A percentile compares a stretch with the other conserved stretches of the same genome.
Conservation (phyloP, 2,113 vertebrate genomes). For the Seriola dumerili region DNA sequence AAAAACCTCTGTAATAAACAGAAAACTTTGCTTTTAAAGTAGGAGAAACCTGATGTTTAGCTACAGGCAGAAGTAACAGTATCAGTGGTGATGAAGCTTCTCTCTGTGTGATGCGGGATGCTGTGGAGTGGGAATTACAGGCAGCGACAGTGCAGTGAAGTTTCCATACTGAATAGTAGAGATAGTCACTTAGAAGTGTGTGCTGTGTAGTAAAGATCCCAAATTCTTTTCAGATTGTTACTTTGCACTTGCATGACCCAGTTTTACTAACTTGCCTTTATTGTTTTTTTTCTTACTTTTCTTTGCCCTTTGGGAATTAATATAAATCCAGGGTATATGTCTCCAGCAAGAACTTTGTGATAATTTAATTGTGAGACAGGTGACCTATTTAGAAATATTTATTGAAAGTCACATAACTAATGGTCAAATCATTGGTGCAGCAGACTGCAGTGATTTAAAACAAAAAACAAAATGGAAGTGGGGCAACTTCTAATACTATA, state of each 20-base stretch:
- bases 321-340: slow-evolving; percentile 22
- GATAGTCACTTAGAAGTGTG: neutral
- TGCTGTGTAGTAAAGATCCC: neutral
- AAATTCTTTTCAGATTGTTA: slow-evolving; percentile 1
- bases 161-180: neutral
- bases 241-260: slow-evolving; percentile 1
- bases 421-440: slow-evolving; percentile 13
- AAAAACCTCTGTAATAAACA: neutral
- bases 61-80: neutral
- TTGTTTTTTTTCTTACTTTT: slow-evolving; percentile 27
- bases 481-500: slow-evolving; percentile 6
- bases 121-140: neutral
- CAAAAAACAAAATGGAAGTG: slow-evolving; percentile 12
- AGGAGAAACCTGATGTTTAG: neutral
- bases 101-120: neutral
- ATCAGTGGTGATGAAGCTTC: neutral
- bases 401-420: slow-evolving; percentile 11
- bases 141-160: neutral
- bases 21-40: neutral
- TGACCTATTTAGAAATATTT: slow-evolving; percentile 41
- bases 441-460: slow-evolving; percentile 40
- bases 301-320: slow-evolving; percentile 12
- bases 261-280: slow-evolving; percentile 18
- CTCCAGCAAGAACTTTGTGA: slow-evolving; percentile 15
- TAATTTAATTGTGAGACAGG: slow-evolving; percentile 28